Base-by-base conservation (phyloP, 2,888 invertebrate species). In the Hydrotaea diabolus region DNA sequence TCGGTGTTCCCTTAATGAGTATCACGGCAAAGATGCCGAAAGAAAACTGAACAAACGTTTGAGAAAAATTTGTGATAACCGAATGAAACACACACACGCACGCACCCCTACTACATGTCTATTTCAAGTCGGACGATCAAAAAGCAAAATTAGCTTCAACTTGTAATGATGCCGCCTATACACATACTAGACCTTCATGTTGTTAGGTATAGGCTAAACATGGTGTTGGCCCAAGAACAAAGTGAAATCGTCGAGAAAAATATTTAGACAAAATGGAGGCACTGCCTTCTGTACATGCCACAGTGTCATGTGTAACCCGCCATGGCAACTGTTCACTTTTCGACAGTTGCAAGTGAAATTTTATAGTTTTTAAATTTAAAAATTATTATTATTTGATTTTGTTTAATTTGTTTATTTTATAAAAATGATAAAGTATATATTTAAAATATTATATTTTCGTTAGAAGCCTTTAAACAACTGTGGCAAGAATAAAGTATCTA, bases 61-160 rank as follows among this genome's bases (percentile, higher is more conserved):
- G 15, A 13, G 36, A 23, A 81, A 76, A 55, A 19, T 36, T 76
- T 39, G 31, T 72, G 83, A 80, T 75, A 79, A 80, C 43, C 21
- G 7, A 31, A 31, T 31, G 31, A 2, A 31, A 31, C 26, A n/a
- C 53, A 55, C 57, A 75, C 49, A 39, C 69, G 64, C 66, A 59
- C 23, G 21, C 55, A 77, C 21, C 49, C 49, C 49, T 77, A 11
- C 43, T 17, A 73, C 59, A 64, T 23, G 23, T 21, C 43, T 36
- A 79, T 53, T 21, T 55, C n/a, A n/a, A 17, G 82, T 77, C 85
- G 85, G 85, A 19, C 62, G 69, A 85, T 85, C 85, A 85, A 85
- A 85, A 77, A 77, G 72, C 62, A 80, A 77, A 15, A 4, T 31
- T 64, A 15, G 13, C 0, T 82, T 69, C 55, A 69, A 43, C 74